Evolutionary conservation across 1,140 invertebrate species (phyloP), one percentile per base, ranked within the genome.

Genomic region (Portunus trituberculatus): DNA sequence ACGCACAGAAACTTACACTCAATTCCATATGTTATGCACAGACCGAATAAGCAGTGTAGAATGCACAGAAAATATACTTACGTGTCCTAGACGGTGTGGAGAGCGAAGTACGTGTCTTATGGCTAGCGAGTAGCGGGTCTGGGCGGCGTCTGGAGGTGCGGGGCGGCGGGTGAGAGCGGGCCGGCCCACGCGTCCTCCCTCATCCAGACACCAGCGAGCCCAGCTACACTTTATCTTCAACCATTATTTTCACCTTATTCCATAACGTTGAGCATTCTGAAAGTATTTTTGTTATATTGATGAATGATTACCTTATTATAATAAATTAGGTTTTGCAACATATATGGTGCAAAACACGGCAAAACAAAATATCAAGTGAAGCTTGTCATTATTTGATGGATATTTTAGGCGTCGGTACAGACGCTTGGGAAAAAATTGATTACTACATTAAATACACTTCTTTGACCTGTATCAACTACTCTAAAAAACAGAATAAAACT

Each of bases 381-480:
- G 83, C 32, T 86, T 48, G 89, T 89, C 29, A 84, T 95, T 95
- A 95, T 95, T 92, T 59, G 52, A 45, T 87, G 94, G 91, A 95
- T 95, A 95, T 95, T 95, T 95, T 95, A 46, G 84, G 94, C 94
- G 90, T 88, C 48, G 45, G 89, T 48, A 86, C 87, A 95, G 94
- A 86, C 86, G 94, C 91, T 95, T 67, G 90, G 94, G 94, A 95
- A 95, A 95, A 95, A 92, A 92, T 93, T 95, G 45, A 95, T 88
- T 95, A 46, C 67, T 46, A 28, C 87, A 82, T 76, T 39, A 92
- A 67, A 48, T 67, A 28, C 16, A 25, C 10, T 88, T 89, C 31
- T 48, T 48, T 87, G 32, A 25, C 45, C 52, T 67, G 14, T 20
- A 28, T 31, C 6, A 89, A 28, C 28, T 16, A 20, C 16, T 46